phyloP scores from a whole-genome alignment of 1,140 invertebrate species.

The Hydropsyche tenuis region DNA sequence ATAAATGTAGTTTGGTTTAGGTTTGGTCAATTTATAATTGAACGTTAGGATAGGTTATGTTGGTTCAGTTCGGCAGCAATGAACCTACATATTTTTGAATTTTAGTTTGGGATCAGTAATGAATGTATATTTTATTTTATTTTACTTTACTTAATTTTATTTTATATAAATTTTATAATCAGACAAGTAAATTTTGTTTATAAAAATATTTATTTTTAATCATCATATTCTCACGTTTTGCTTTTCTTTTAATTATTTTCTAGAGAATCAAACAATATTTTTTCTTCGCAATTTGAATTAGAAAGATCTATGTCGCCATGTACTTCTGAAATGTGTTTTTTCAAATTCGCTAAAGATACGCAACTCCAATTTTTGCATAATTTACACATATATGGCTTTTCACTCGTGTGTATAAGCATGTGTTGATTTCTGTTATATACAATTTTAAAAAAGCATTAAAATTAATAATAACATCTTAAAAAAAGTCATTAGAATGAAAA shows the following conservation, averaged over 20 bases:
- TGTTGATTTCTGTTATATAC: conserved; percentile 30
- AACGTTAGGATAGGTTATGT: too few relatives aligned
- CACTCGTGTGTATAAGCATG: conserved; percentile 29
- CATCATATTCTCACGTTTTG: too few relatives aligned
- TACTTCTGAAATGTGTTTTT: conserved; percentile 22
- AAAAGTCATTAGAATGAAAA: neutral
- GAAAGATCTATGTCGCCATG: conserved; percentile 3
- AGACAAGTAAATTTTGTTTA: too few relatives aligned
- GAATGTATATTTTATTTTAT: too few relatives aligned
- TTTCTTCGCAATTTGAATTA: neutral
- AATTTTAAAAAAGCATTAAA: neutral
- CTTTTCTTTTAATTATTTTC: neutral
- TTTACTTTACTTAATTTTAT: too few relatives aligned
- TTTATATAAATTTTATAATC: too few relatives aligned
- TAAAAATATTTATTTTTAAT: too few relatives aligned
- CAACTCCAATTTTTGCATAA: conserved; percentile 18
- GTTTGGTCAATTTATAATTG: too few relatives aligned
- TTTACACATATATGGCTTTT: conserved; percentile 25
- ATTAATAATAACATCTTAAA: neutral
- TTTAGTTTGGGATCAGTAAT: too few relatives aligned
- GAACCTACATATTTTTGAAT: too few relatives aligned
- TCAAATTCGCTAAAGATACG: conserved; percentile 20
- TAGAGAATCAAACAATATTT: conserved; percentile 2
- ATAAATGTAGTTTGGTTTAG: too few relatives aligned
- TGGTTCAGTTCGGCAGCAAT: too few relatives aligned